phyloP scores from a whole-genome alignment of 92 coral and sea anemone species.

The Blastomussa wellsi region DNA sequence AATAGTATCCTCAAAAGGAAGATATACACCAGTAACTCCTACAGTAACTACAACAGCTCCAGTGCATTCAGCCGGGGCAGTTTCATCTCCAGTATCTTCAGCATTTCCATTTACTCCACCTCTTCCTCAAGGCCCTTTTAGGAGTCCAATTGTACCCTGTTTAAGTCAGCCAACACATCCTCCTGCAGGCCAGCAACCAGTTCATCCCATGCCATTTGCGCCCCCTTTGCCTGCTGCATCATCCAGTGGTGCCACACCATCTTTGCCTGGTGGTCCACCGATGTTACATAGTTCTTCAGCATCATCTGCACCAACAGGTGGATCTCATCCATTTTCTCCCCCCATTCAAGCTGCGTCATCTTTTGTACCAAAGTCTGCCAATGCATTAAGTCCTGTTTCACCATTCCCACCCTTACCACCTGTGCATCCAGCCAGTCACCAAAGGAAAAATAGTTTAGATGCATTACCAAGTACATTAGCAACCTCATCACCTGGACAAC shows the following conservation, averaged over 20 bases:
- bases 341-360: neutral
- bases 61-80: neutral
- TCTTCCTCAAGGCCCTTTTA: constrained; percentile 33
- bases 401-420: constrained; percentile 16
- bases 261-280: constrained; percentile 1
- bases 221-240: neutral
- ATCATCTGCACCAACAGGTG: constrained; percentile 9
- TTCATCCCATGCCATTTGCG: neutral
- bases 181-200: constrained; percentile 9
- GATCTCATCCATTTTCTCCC: constrained; percentile 4
- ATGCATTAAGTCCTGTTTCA: neutral
- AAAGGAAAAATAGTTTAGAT: constrained; percentile 6
- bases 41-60: neutral
- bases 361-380: neutral
- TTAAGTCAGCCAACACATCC: constrained; percentile 8
- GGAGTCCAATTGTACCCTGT: constrained; percentile 2
- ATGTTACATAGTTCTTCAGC: neutral
- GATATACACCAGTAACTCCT: constrained; percentile 8
- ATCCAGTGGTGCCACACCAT: neutral
- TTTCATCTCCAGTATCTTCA: neutral
- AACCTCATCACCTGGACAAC: neutral
- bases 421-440: neutral
- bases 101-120: constrained; percentile 30
- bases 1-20: constrained; percentile 36
- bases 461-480: neutral